phyloP scores from a whole-genome alignment of 92 coral and sea anemone species.

The Epizoanthus ramosus region DNA sequence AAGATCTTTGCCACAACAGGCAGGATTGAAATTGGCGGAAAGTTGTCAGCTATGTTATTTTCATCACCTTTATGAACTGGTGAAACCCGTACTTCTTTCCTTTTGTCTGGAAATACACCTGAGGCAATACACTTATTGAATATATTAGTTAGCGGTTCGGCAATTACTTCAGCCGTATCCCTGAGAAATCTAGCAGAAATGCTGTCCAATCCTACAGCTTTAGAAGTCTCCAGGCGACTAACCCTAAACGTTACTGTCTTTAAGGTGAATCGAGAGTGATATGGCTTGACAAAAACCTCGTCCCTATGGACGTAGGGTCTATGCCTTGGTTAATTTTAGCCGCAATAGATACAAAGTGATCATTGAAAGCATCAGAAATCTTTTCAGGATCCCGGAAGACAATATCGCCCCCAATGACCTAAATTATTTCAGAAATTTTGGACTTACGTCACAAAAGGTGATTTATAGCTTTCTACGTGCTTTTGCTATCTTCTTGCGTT shows the following conservation, averaged over 20 bases:
- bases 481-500: constrained; percentile 21
- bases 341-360: constrained; percentile 37
- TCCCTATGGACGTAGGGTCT: not conserved
- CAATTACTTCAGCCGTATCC: constrained; percentile 31
- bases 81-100: no score
- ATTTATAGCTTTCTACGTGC: constrained; percentile 37
- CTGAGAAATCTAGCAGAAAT: constrained; percentile 25
- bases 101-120: no score
- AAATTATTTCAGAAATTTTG: constrained; percentile 22
- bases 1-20: no score
- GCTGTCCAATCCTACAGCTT: constrained; percentile 32
- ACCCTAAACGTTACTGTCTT: constrained; percentile 19
- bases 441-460: constrained; percentile 20
- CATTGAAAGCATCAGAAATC: constrained; percentile 42
- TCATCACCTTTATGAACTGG: no score
- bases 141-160: constrained; percentile 37
- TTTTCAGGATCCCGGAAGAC: constrained; percentile 1
- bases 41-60: no score
- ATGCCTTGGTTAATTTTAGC: constrained; percentile 17
- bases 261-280: constrained; percentile 9
- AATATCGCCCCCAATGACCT: constrained; percentile 7
- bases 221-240: constrained; percentile 12
- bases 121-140: constrained; percentile 11
- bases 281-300: constrained; percentile 22
- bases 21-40: no score